Conservation (phyloP, 2,888 invertebrate species). For the Piscicola geometra region DNA sequence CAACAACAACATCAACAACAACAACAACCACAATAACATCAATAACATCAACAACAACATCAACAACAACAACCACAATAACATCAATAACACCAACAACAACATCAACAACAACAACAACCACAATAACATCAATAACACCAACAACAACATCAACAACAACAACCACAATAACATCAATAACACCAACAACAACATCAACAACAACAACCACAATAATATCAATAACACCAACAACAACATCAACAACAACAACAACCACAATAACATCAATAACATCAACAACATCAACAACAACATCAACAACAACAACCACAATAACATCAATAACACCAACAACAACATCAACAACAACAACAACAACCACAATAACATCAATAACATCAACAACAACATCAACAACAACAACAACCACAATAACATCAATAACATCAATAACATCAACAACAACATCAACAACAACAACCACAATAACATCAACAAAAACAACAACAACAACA, state of each 20-base stretch:
- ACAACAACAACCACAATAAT: background rate
- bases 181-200: background rate
- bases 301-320: background rate
- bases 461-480: background rate
- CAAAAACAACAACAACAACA: background rate
- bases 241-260: background rate
- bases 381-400: background rate
- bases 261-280: background rate
- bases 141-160: background rate
- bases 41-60: background rate
- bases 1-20: background rate
- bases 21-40: background rate
- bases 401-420: background rate
- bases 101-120: background rate
- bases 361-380: background rate
- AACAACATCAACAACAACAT: background rate
- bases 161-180: background rate
- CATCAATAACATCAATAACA: background rate
- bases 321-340: background rate
- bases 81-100: background rate
- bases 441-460: background rate
- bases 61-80: background rate
- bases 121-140: background rate
- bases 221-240: background rate
- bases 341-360: background rate